Evolutionary conservation across 2,888 invertebrate genomes (phyloP), one percentile per base, ranked within the genome.

Genomic region (Ormyrus nitidulus): DNA sequence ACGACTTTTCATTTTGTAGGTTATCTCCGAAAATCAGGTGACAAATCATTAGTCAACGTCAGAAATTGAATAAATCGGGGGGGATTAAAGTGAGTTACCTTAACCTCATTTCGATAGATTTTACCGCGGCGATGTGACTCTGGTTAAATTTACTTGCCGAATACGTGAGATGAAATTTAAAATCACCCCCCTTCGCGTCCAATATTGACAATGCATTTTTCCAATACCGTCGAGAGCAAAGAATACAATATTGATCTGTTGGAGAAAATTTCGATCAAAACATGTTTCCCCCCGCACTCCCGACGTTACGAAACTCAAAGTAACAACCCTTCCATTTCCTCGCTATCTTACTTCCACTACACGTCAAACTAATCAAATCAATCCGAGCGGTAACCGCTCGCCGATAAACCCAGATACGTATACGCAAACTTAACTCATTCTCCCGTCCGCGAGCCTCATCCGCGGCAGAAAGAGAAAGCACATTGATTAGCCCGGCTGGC

Each of bases 201-300:
- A 70, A 70, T 70, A 70, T 34, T 49, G 70, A 70, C 59, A 59
- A 70, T 70, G 59, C 59, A 49, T 59, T 70, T 34, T 70, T 70
- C 49, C 48, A 49, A 70, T 70, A 59, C 9, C 19, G 70, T 19
- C 11, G 49, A 19, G 49, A 49, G 59, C 59, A 6, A 10, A 5
- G 34, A 70, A 49, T 70, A 59, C 59, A 70, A 70, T 59, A 48
- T 54, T 19, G 48, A 11, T 70, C 19, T 70, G 48, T 58, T 9
- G 56, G 48, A 34, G 58, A 58, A 69, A 70, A 49, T 70, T 70
- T 70, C 58, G 48, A 59, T 2, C 68, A 44, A 13, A 13, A 54
- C 44, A 6, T 54, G 44, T 54, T 68, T 68, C n/a, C 56, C 46
- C n/a, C 9, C 53, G 9, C 53, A 62, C 34, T 34, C 34, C 3